Percentiles rank a stretch among this genome's conserved stretches.
phyloP scores from a whole-genome alignment of 2,888 invertebrate species.

The Dyspetes luteomarginatus region DNA sequence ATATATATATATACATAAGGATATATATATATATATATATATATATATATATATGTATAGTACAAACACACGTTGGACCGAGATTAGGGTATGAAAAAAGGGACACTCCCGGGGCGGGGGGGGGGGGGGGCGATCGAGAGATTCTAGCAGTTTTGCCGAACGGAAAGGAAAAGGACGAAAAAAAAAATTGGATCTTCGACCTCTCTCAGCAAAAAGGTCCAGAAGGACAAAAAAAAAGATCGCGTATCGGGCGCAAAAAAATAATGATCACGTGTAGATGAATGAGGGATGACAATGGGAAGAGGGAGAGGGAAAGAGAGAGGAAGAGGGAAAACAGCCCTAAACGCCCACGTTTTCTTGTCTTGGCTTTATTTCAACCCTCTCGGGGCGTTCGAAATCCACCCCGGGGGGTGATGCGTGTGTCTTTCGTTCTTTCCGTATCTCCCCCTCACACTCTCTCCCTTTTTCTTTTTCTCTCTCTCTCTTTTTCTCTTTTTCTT shows the following conservation, averaged over 20 bases:
- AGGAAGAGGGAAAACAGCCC: conserved; percentile 9
- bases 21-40: neutral
- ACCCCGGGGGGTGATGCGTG: no score
- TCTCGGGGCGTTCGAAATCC: no score
- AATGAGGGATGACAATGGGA: conserved; percentile 42
- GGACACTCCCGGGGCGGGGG: neutral
- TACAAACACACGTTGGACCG: neutral
- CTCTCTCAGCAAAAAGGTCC: conserved; percentile 3
- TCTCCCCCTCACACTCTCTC: neutral
- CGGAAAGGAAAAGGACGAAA: neutral
- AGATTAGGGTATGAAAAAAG: conserved; percentile 30
- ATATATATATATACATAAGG: neutral
- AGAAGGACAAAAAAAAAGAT: neutral
- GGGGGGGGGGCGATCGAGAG: neutral
- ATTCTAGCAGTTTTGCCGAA: neutral
- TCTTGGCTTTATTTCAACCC: conserved; percentile 58
- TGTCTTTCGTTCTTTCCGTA: conserved; percentile 34
- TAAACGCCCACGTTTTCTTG: conserved; percentile 33
- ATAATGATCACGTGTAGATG: neutral
- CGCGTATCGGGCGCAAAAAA: neutral
- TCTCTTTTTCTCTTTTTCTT: conserved; percentile 2
- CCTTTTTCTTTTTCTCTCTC: neutral
- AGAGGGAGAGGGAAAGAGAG: neutral
- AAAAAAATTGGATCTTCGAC: conserved; percentile 5
- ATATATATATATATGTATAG: neutral